Evolutionary conservation across 2,888 invertebrate genomes (phyloP).

Genomic region (Hermaeophaga mercurialis): DNA sequence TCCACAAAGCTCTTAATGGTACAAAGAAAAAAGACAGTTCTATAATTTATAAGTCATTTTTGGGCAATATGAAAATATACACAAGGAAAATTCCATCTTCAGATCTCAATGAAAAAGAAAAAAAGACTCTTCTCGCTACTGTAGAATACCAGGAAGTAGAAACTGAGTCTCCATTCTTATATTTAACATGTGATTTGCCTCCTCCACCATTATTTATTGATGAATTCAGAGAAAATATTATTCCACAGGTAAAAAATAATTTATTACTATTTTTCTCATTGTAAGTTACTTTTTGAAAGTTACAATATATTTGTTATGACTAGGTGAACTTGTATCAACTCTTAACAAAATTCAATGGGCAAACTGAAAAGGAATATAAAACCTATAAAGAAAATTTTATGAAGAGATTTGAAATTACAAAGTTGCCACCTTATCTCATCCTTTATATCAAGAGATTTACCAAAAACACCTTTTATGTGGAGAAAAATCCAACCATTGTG

Average conservation of each 20-base stretch:
- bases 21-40: conserved; percentile 86
- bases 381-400: conserved; percentile 98
- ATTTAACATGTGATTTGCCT: conserved; percentile 96
- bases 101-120: conserved; percentile 88
- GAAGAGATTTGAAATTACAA: conserved; percentile 94
- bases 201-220: conserved; percentile 97
- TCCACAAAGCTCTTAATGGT: conserved; percentile 93
- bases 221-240: conserved; percentile 97
- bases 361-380: conserved; percentile 96
- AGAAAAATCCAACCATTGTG: conserved; percentile 99
- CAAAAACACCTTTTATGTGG: conserved; percentile 97
- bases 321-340: conserved; percentile 92
- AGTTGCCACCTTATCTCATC: conserved; percentile 92
- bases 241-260: conserved; percentile 78
- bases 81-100: conserved; percentile 92
- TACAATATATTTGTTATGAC: conserved; percentile 40
- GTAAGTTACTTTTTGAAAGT: neutral
- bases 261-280: neutral
- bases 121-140: conserved; percentile 75
- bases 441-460: conserved; percentile 97
- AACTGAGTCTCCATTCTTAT: conserved; percentile 92
- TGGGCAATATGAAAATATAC: conserved; percentile 88
- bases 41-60: conserved; percentile 93
- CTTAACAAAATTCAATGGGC: conserved; percentile 95
- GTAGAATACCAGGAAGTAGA: conserved; percentile 87